These are phyloP conservation scores for Adelognathus sp. DNA, from an alignment of 2,888 invertebrate species.

Conservation along the genomic window DNA sequence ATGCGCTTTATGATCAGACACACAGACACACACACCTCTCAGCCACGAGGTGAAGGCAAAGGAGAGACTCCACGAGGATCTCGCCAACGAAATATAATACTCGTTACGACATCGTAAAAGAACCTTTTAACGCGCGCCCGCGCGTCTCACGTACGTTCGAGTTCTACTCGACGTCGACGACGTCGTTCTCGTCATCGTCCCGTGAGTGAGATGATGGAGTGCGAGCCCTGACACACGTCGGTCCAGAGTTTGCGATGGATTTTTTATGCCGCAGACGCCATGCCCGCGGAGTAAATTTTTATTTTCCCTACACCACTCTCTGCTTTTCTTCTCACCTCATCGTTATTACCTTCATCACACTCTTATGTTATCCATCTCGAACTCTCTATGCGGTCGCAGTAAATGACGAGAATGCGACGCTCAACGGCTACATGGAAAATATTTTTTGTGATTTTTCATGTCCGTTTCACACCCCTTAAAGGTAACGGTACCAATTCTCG, in stretches of 20 bases:
- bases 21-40: no score
- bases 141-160: slow-evolving; percentile 54
- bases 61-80: slow-evolving; percentile 52
- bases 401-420: neutral
- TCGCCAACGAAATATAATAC: slow-evolving; percentile 68
- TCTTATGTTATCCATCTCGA: slow-evolving; percentile 2
- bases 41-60: slow-evolving; percentile 66
- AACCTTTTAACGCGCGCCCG: slow-evolving; percentile 74
- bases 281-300: slow-evolving; percentile 52
- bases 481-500: no score
- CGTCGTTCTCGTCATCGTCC: slow-evolving; percentile 35
- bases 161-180: slow-evolving; percentile 34
- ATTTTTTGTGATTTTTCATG: no score
- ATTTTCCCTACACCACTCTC: slow-evolving; percentile 51
- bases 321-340: no score
- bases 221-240: slow-evolving; percentile 36
- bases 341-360: slow-evolving; percentile 49
- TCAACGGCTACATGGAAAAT: no score
- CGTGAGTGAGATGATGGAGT: slow-evolving; percentile 20
- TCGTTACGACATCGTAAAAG: slow-evolving; percentile 76
- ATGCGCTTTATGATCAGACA: slow-evolving; percentile 73
- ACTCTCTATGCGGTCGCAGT: neutral
- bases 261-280: slow-evolving; percentile 53
- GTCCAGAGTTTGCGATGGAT: slow-evolving; percentile 52
- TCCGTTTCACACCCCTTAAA: no score